Percentiles rank a stretch among this genome's conserved stretches.
These are phyloP conservation scores for Molossus molossus DNA, from an alignment of 2,797 vertebrate genomes.

Conservation along the genomic window DNA sequence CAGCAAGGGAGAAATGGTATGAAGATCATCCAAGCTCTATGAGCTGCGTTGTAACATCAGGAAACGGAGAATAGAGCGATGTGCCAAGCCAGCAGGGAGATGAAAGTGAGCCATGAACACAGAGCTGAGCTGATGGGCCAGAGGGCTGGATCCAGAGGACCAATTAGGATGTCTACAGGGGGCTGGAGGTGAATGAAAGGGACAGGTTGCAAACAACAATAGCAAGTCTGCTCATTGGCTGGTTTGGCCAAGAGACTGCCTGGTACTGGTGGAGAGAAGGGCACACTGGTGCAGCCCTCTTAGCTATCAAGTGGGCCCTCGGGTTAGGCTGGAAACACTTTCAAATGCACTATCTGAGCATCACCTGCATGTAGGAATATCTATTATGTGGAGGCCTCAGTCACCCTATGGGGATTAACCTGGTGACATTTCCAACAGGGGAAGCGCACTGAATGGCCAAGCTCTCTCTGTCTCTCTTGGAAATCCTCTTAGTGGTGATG, in stretches of 20 bases:
- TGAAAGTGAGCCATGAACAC: conserved; percentile 70
- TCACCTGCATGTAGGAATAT: conserved; percentile 54
- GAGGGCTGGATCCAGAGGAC: conserved; percentile 76
- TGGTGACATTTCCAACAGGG: conserved; percentile 72
- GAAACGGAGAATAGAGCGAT: conserved; percentile 62
- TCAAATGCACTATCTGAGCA: conserved; percentile 68
- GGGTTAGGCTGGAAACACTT: conserved; percentile 77
- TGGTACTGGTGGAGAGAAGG: conserved; percentile 73
- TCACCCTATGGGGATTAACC: conserved; percentile 70
- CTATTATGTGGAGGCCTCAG: conserved; percentile 13
- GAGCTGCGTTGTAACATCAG: conserved; percentile 75
- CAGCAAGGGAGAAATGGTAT: conserved; percentile 72
- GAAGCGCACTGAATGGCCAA: conserved; percentile 53
- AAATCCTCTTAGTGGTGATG: conserved; percentile 61
- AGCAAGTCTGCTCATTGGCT: conserved; percentile 70
- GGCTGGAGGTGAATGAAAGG: conserved; percentile 77
- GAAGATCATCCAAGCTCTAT: conserved; percentile 80
- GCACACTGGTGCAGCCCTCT: conserved; percentile 65
- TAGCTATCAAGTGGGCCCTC: conserved; percentile 58
- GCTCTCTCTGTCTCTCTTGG: conserved; percentile 61
- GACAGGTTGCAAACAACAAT: conserved; percentile 70
- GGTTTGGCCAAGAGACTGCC: conserved; percentile 56
- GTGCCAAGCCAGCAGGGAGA: conserved; percentile 55
- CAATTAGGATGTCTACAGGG: conserved; percentile 60
- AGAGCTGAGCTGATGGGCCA: conserved; percentile 63